These are phyloP conservation scores for Lepidochitona cinerea DNA, from an alignment of 2,888 invertebrate species.

Conservation along the genomic window DNA sequence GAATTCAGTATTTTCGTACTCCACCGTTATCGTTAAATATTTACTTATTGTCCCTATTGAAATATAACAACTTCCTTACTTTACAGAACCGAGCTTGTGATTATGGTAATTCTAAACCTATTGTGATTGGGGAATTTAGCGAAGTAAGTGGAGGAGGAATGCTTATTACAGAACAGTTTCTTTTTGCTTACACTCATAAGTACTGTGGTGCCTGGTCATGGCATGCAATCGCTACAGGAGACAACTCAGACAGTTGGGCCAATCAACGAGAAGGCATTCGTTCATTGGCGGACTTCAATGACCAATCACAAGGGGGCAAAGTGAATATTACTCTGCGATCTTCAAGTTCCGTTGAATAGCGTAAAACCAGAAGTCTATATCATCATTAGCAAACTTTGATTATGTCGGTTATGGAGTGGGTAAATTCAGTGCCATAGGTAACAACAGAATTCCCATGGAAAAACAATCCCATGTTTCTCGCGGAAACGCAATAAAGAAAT, in stretches of 20 bases:
- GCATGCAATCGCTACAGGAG: slow-evolving; percentile 11
- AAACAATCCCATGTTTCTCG: no score
- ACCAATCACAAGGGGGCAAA: background rate
- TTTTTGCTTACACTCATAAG: slow-evolving; percentile 14
- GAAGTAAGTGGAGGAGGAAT: slow-evolving; percentile 19
- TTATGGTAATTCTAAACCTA: slow-evolving; percentile 17
- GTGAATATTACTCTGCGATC: background rate
- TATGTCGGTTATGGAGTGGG: no score
- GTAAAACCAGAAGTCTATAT: background rate
- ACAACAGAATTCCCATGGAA: no score
- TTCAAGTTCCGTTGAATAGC: background rate
- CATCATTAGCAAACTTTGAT: background rate
- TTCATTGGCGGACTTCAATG: background rate
- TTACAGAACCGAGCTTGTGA: slow-evolving; percentile 2
- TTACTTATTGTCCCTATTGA: no score
- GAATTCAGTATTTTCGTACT: no score
- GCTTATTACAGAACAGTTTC: slow-evolving; percentile 14
- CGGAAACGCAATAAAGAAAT: no score
- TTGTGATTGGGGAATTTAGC: slow-evolving; percentile 24
- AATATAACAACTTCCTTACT: no score
- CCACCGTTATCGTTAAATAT: no score
- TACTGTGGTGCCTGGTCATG: slow-evolving; percentile 26
- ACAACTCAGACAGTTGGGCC: background rate
- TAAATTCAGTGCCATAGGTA: no score
- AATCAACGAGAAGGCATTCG: background rate